Conservation (phyloP, 2,797 vertebrate species). For the Danio aesculapii region DNA sequence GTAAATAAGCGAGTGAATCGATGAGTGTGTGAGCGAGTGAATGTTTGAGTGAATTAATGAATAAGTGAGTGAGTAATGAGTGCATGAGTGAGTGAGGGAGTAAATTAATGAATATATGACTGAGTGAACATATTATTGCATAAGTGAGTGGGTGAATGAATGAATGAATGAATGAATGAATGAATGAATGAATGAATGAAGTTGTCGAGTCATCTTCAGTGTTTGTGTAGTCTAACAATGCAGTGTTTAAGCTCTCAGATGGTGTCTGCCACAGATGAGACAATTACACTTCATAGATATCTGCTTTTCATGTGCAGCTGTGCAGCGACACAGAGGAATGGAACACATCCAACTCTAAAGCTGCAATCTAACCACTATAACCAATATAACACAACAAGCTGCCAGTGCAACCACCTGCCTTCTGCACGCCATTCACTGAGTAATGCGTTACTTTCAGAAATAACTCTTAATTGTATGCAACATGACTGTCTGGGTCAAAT, state of each 20-base stretch:
- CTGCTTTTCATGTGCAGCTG: constrained; percentile 10
- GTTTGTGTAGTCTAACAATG: neutral
- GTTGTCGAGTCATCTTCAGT: too few relatives aligned
- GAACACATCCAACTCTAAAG: neutral
- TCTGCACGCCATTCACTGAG: neutral
- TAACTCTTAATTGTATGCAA: neutral
- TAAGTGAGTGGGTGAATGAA: too few relatives aligned
- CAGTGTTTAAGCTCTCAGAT: constrained; percentile 5
- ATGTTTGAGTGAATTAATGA: too few relatives aligned
- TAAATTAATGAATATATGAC: too few relatives aligned
- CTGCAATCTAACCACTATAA: neutral
- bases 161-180: too few relatives aligned
- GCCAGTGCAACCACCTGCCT: neutral
- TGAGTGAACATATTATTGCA: too few relatives aligned
- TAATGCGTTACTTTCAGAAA: neutral
- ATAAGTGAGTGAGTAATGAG: too few relatives aligned
- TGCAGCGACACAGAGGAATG: neutral
- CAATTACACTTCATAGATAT: neutral
- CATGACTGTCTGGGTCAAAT: too few relatives aligned
- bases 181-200: too few relatives aligned
- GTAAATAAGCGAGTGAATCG: too few relatives aligned
- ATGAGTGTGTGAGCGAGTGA: too few relatives aligned
- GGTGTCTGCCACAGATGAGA: constrained; percentile 14
- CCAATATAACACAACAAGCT: constrained; percentile 5
- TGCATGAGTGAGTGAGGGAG: too few relatives aligned